Percentiles rank a stretch among this genome's conserved stretches.
Conservation (phyloP, 2,113 vertebrate species). For the Lagenorhynchus albirostris region DNA sequence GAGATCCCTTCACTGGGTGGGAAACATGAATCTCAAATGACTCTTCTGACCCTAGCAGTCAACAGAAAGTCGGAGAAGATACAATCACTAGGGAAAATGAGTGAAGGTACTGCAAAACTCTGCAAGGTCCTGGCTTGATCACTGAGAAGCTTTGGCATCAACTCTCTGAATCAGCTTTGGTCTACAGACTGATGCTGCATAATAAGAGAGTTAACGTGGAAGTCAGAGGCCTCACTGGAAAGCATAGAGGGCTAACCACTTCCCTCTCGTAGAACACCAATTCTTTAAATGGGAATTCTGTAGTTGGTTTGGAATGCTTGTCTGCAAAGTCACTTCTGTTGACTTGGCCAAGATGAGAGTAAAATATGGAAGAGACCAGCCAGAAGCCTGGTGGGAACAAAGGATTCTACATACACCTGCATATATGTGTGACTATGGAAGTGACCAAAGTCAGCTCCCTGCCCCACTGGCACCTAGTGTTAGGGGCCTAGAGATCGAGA, state of each 20-base stretch:
- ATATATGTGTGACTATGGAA: background rate
- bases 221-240: background rate
- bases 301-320: constrained; percentile 77
- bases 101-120: background rate
- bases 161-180: background rate
- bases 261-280: background rate
- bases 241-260: background rate
- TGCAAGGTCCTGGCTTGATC: background rate
- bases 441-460: background rate
- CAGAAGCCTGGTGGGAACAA: background rate
- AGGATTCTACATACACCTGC: background rate
- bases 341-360: background rate
- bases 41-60: background rate
- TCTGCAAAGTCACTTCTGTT: background rate
- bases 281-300: constrained; percentile 69
- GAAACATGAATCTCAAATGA: background rate
- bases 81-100: background rate
- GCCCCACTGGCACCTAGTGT: background rate
- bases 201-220: background rate
- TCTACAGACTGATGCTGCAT: background rate
- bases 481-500: background rate
- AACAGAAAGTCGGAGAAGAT: constrained; percentile 6
- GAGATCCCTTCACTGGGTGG: background rate
- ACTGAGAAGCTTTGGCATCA: background rate
- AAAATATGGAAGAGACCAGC: background rate